Conservation (phyloP, 2,113 vertebrate species). For the Melospiza georgiana region DNA sequence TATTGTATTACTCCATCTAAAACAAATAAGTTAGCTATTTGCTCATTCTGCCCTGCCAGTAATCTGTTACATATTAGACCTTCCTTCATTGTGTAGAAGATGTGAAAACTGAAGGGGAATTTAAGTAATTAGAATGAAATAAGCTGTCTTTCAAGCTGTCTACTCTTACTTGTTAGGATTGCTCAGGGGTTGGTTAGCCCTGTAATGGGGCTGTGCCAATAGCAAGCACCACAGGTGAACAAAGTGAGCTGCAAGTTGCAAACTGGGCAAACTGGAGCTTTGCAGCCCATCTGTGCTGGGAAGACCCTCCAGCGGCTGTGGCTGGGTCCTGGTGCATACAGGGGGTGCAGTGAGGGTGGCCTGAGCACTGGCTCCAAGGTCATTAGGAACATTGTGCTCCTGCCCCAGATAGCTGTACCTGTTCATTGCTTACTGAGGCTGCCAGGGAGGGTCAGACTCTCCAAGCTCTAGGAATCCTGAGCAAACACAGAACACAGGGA, state of each 20-base stretch:
- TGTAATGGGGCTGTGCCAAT: neutral
- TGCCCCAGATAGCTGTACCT: neutral
- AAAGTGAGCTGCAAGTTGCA: neutral
- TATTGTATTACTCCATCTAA: neutral
- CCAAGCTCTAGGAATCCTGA: neutral
- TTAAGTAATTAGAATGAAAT: neutral
- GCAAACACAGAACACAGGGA: neutral
- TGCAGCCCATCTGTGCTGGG: neutral
- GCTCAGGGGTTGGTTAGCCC: neutral
- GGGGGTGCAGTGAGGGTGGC: neutral
- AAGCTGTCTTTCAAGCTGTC: neutral
- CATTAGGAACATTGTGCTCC: rapidly evolving
- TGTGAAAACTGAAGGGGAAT: neutral
- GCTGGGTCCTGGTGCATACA: rapidly evolving
- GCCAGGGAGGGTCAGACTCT: neutral
- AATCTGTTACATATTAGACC: slow-evolving; percentile 51
- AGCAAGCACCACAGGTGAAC: neutral
- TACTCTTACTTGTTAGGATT: neutral
- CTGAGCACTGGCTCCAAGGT: neutral
- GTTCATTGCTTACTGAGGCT: neutral
- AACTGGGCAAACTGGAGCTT: neutral
- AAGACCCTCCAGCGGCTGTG: rapidly evolving
- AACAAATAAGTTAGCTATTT: slow-evolving; percentile 40
- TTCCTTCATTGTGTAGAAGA: neutral
- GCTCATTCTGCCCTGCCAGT: neutral